Base-by-base conservation (phyloP, 1,140 invertebrate genomes). In the Vanessa atalanta region DNA sequence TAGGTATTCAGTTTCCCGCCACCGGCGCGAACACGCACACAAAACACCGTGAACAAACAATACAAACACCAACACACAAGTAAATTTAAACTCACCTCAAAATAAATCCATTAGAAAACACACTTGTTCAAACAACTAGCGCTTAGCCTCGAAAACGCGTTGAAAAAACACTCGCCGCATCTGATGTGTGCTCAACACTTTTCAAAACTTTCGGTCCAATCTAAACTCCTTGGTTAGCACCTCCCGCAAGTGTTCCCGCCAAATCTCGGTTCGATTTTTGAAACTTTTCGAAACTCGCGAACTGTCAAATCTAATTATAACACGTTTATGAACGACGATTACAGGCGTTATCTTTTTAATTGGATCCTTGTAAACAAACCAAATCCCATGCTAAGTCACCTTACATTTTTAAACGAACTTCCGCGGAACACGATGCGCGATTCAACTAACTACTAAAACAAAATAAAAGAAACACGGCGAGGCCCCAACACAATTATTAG, bases 71-170 rank as follows among this genome's bases (percentile, higher is more conserved):
- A 88, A 91, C 90, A 92, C 86, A 90, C 86, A 90, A 93, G 89
- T 90, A 91, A 92, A 92, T 91, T 93, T 93, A 90, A 93, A 93
- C 91, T 93, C 91, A 93, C 91, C 91, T 93, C 89, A 93, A 93
- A 93, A 93, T 93, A 93, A 93, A 93, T 93, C 91, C 91, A 93
- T 93, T 93, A 93, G 91, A 93, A 93, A 91, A 93, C 89, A 93
- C 91, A 93, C 89, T 93, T 91, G 91, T 93, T 93, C 89, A 93
- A 93, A 93, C 89, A 93, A 89, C 88, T 93, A 91, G 87, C 90
- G 89, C 89, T 91, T 90, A 93, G 89, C 91, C 91, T 91, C 90
- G 90, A 91, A 92, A 90, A 92, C 89, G 88, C 89, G 90, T 91
- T 93, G 88, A 91, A 93, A 93, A 93, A 93, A 91, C 89, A 91